A percentile compares a stretch with the other conserved stretches of the same genome.
Evolutionary conservation across 2,888 invertebrate species (phyloP).

Genomic region (Seladonia tumulorum): DNA sequence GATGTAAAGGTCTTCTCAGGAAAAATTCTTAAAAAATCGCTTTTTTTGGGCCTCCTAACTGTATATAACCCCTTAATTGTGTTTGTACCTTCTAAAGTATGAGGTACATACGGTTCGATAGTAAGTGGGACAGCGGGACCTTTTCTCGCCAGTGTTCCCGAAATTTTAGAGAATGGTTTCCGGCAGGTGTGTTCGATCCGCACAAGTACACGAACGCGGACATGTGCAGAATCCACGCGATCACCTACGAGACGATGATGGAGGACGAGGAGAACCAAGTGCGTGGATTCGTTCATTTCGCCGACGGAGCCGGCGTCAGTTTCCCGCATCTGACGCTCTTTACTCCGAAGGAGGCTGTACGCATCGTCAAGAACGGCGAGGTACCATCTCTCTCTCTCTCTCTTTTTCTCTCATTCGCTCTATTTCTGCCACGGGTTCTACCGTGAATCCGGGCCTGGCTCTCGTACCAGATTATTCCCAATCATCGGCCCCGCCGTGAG

Average conservation of each 20-base stretch:
- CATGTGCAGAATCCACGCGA: constrained; percentile 91
- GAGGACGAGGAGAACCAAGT: constrained; percentile 93
- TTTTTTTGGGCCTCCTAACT: no score
- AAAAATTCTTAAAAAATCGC: no score
- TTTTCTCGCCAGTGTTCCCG: no score
- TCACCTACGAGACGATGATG: constrained; percentile 91
- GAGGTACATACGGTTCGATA: no score
- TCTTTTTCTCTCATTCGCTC: background rate
- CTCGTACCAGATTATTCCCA: background rate
- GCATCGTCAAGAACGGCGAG: constrained; percentile 93
- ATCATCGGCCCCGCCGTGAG: background rate
- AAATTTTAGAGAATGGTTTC: background rate
- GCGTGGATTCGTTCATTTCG: constrained; percentile 91
- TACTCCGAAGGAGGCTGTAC: constrained; percentile 91
- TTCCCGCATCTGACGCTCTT: constrained; percentile 91
- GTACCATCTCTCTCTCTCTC: constrained; percentile 80
- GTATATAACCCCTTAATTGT: no score
- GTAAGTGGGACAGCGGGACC: no score
- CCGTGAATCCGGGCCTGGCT: background rate
- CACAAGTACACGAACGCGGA: constrained; percentile 91
- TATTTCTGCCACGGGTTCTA: background rate
- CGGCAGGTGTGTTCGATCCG: constrained; percentile 91
- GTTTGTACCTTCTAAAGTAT: no score
- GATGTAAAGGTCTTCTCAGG: no score
- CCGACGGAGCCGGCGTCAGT: constrained; percentile 90